phyloP scores from a whole-genome alignment of 30 jellyfish, hydroid and myxozoan species.

The Cassiopea xamachana region DNA sequence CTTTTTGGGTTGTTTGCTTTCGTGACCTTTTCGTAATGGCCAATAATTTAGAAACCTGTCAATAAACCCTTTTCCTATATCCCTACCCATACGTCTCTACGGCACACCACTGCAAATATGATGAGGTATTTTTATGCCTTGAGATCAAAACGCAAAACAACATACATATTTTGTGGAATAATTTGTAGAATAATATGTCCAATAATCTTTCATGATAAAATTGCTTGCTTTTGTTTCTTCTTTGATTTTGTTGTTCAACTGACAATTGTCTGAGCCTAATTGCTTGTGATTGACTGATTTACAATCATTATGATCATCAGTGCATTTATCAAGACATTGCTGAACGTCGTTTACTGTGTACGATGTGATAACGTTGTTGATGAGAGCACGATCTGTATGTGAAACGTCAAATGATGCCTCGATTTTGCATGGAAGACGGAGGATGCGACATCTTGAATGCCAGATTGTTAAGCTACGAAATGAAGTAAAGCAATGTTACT shows the following conservation, averaged over 20 bases:
- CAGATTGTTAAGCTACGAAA: too few species aligned
- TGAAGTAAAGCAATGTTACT: too few species aligned
- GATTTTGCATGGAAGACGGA: conserved; percentile 22
- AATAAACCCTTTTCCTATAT: background rate
- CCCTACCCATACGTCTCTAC: background rate
- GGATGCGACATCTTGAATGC: conserved; percentile 15
- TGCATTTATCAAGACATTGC: conserved; percentile 24
- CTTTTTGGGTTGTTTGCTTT: too few species aligned
- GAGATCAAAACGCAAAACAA: background rate
- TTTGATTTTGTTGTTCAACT: background rate
- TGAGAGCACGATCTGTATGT: background rate
- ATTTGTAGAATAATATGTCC: conserved; percentile 31
- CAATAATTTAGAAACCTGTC: background rate
- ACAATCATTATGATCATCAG: background rate
- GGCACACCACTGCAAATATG: background rate
- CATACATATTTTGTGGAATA: background rate
- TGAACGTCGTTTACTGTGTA: background rate
- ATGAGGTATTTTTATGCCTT: background rate
- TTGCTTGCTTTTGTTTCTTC: background rate
- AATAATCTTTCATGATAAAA: background rate
- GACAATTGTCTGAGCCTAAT: background rate
- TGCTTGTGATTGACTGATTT: conserved; percentile 3
- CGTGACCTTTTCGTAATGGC: background rate
- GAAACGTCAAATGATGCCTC: conserved; percentile 17
- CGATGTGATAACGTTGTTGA: background rate